Percentiles rank a stretch among this genome's conserved stretches.
phyloP scores from a whole-genome alignment of 2,888 invertebrate genomes.

The Drosophila incognita region DNA sequence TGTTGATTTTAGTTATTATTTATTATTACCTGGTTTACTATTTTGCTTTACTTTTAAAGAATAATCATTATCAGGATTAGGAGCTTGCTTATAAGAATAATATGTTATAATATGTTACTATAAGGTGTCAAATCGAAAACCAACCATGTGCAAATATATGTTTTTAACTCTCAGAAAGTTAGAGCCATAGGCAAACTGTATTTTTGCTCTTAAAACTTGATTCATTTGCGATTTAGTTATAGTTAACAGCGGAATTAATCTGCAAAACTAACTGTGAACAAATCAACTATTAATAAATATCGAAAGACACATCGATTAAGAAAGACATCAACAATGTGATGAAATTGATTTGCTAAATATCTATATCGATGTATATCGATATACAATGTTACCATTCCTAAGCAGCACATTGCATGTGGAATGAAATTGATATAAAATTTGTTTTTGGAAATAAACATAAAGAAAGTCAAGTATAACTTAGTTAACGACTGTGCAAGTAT shows the following conservation, averaged over 20 bases:
- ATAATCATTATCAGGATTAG: background rate
- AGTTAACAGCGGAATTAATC: background rate
- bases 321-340: conserved; percentile 6
- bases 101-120: background rate
- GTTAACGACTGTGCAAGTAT: conserved; percentile 24
- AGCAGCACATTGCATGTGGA: conserved; percentile 73
- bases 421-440: conserved; percentile 56
- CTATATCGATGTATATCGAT: conserved; percentile 32
- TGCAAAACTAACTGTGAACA: background rate
- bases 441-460: conserved; percentile 48
- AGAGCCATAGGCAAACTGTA: background rate
- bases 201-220: background rate
- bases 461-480: conserved; percentile 28
- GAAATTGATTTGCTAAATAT: background rate
- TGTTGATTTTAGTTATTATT: background rate
- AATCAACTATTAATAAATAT: background rate
- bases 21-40: background rate
- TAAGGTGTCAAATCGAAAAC: background rate
- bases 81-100: background rate
- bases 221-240: background rate
- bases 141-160: background rate
- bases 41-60: background rate
- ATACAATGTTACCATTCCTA: conserved; percentile 36
- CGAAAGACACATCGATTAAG: conserved; percentile 1
- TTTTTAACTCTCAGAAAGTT: background rate